Conservation (phyloP, 2,888 invertebrate genomes). For the Blastobasis lacticolella region DNA sequence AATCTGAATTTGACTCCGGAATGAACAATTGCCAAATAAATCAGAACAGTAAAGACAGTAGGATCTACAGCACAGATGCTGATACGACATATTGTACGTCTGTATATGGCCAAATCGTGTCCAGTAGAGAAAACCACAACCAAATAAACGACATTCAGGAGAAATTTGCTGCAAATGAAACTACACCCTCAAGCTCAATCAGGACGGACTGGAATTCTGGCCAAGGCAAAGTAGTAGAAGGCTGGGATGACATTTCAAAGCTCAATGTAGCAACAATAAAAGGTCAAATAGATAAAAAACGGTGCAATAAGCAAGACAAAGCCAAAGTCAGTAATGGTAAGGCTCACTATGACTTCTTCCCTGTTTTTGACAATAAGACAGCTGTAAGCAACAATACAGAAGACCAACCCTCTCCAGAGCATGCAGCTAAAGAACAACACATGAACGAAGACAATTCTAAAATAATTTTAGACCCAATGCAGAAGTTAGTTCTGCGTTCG, state of each 20-base stretch:
- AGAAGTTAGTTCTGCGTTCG: conserved; percentile 68
- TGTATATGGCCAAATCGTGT: conserved; percentile 65
- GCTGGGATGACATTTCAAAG: conserved; percentile 63
- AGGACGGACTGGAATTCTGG: conserved; percentile 54
- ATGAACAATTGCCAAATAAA: conserved; percentile 65
- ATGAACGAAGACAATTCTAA: conserved; percentile 55
- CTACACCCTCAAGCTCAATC: conserved; percentile 61
- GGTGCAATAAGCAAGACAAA: conserved; percentile 43
- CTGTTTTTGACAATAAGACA: conserved; percentile 63
- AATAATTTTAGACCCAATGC: conserved; percentile 70
- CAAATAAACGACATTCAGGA: conserved; percentile 68
- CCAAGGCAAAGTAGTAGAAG: conserved; percentile 47
- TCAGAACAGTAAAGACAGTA: conserved; percentile 44
- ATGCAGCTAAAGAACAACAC: conserved; percentile 15
- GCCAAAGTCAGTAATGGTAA: conserved; percentile 52
- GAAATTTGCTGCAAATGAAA: conserved; percentile 49
- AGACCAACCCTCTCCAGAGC: conserved; percentile 12
- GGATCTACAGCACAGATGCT: conserved; percentile 33
- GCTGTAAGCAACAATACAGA: conserved; percentile 24
- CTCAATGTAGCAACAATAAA: conserved; percentile 54
- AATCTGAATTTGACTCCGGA: conserved; percentile 66
- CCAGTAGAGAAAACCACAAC: conserved; percentile 63
- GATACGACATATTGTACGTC: conserved; percentile 66
- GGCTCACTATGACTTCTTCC: conserved; percentile 61
- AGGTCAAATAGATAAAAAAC: conserved; percentile 37